Evolutionary conservation across 2,888 invertebrate species (phyloP).

Genomic region (Parasteatoda lunata): DNA sequence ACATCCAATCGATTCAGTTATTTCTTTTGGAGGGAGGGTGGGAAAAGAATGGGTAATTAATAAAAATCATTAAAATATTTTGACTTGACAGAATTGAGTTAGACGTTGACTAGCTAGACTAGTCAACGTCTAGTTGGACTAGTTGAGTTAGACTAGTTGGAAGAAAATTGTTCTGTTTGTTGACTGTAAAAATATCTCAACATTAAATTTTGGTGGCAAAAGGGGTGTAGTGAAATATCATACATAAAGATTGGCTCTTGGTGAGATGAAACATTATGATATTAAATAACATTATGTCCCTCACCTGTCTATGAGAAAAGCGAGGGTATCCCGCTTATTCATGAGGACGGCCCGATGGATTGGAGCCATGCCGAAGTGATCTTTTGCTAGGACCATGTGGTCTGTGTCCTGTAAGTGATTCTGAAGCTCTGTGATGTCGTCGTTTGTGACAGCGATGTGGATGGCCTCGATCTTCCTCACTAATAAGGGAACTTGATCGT

Average conservation of each 20-base stretch:
- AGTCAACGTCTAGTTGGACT: too few species aligned
- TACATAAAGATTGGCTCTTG: neutral
- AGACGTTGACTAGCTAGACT: too few species aligned
- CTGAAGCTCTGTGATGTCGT: conserved; percentile 68
- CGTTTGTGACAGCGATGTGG: conserved; percentile 70
- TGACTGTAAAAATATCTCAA: too few species aligned
- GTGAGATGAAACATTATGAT: neutral
- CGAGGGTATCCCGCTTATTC: conserved; percentile 86
- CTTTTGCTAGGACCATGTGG: conserved; percentile 86
- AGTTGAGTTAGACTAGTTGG: too few species aligned
- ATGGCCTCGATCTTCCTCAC: conserved; percentile 70
- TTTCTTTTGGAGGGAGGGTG: too few species aligned
- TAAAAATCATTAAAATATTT: too few species aligned
- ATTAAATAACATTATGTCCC: neutral
- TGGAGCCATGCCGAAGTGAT: conserved; percentile 86
- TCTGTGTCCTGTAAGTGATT: conserved; percentile 87
- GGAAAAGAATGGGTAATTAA: too few species aligned
- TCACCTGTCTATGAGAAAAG: conserved; percentile 77
- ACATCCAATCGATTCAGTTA: too few species aligned
- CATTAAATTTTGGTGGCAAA: too few species aligned
- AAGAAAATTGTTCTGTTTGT: too few species aligned
- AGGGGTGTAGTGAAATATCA: too few species aligned
- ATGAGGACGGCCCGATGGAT: conserved; percentile 89
- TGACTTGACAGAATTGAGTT: too few species aligned
- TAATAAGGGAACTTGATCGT: conserved; percentile 69